Conservation (phyloP, 2,797 vertebrate genomes). For the Naso thynnoides region DNA sequence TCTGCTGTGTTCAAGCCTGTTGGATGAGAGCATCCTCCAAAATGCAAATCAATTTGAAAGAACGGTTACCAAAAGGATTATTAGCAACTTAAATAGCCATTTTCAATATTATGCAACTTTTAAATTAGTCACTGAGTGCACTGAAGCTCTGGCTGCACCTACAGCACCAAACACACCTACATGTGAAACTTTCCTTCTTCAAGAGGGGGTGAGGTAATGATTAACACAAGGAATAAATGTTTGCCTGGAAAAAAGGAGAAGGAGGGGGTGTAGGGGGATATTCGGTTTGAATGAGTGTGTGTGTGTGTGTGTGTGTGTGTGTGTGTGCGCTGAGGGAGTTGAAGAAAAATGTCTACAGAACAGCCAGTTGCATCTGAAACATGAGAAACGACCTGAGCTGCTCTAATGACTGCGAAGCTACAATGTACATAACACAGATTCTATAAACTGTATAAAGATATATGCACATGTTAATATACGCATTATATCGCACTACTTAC, state of each 20-base stretch:
- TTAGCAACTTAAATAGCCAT: neutral
- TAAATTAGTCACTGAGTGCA: neutral
- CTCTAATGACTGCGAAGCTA: neutral
- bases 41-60: slow-evolving; percentile 3
- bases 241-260: slow-evolving; percentile 38
- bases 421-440: neutral
- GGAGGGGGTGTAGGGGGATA: slow-evolving; percentile 2
- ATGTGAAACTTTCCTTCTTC: slow-evolving; percentile 17
- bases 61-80: neutral
- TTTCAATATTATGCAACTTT: neutral
- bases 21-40: neutral
- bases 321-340: slow-evolving; percentile 2
- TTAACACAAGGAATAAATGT: slow-evolving; percentile 67
- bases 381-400: neutral
- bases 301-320: neutral
- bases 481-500: slow-evolving; percentile 69
- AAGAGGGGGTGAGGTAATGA: slow-evolving; percentile 61
- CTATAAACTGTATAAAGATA: neutral
- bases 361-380: neutral
- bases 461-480: neutral
- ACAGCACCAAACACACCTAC: slow-evolving; percentile 7
- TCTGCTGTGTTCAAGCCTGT: neutral
- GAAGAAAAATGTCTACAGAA: neutral
- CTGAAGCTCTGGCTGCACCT: slow-evolving; percentile 15
- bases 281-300: neutral